These are phyloP conservation scores for Gymnodraco acuticeps DNA, from an alignment of 2,797 vertebrate species.

Conservation along the genomic window DNA sequence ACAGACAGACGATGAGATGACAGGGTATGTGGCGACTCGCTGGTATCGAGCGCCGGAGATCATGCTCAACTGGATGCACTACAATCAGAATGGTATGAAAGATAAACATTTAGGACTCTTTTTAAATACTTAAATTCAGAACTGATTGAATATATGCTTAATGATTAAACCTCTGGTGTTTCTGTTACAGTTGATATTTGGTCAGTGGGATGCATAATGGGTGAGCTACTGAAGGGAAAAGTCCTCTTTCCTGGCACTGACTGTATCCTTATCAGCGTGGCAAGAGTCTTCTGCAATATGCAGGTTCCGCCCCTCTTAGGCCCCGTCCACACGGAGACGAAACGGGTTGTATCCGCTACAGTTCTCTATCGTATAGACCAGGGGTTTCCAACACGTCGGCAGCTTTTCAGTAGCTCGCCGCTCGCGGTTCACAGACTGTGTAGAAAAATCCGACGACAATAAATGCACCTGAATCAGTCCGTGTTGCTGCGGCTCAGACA, in stretches of 20 bases:
- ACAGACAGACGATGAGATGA: conserved; percentile 99
- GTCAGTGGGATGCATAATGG: conserved; percentile 99
- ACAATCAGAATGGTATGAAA: conserved; percentile 94
- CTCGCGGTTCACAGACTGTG: no score
- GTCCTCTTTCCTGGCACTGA: conserved; percentile 97
- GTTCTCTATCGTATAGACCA: no score
- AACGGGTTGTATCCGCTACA: no score
- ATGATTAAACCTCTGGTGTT: conserved; percentile 15
- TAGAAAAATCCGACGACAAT: no score
- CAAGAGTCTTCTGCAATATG: conserved; percentile 11
- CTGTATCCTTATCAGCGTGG: conserved; percentile 91
- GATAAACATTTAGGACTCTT: rapidly evolving
- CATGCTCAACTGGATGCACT: conserved; percentile 99
- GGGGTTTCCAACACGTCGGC: no score
- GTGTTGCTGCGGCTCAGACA: no score
- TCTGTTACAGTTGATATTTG: conserved; percentile 95
- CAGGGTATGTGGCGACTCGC: conserved; percentile 96
- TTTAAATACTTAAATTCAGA: neutral
- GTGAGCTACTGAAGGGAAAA: conserved; percentile 96
- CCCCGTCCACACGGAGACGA: no score
- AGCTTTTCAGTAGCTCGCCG: no score
- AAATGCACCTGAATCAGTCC: no score
- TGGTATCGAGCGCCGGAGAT: conserved; percentile 99
- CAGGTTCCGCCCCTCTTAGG: neutral
- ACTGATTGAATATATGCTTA: neutral